Evolutionary conservation across 2,113 vertebrate genomes (phyloP).

Genomic region (Thinocorus orbignyianus): DNA sequence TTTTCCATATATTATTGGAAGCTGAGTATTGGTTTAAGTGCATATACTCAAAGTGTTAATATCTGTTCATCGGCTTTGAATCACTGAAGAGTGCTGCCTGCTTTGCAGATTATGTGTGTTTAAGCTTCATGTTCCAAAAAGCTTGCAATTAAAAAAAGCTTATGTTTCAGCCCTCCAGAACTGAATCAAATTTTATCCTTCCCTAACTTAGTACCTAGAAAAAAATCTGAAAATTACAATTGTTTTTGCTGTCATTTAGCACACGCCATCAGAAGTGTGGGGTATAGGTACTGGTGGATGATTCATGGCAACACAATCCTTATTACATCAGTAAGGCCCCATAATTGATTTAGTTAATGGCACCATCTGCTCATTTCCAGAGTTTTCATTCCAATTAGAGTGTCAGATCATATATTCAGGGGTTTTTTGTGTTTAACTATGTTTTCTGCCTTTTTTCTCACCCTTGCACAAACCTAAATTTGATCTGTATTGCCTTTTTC

Average conservation of each 20-base stretch:
- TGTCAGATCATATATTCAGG: not conserved
- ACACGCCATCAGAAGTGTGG: not conserved
- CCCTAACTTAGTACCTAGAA: not conserved
- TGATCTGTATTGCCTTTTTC: not conserved
- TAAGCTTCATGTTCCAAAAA: not conserved
- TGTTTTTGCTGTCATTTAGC: not conserved
- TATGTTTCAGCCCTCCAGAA: not conserved
- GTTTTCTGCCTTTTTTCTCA: not conserved
- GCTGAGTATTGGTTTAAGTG: not conserved
- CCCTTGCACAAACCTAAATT: not conserved
- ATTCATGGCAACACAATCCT: slow-evolving; percentile 1
- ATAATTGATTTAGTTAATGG: slow-evolving; percentile 34
- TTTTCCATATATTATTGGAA: not conserved
- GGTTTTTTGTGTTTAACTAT: not conserved
- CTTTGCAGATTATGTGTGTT: not conserved
- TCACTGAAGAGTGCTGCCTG: not conserved
- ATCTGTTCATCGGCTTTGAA: not conserved
- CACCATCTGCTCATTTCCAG: slow-evolving; percentile 40
- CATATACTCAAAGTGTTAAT: not conserved
- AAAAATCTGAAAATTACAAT: not conserved
- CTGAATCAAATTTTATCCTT: not conserved
- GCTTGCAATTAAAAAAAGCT: not conserved
- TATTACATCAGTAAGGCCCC: not conserved
- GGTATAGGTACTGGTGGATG: not conserved
- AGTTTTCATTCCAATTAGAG: slow-evolving; percentile 8